Conservation (phyloP, 2,888 invertebrate species). For the Laspeyria flexula region DNA sequence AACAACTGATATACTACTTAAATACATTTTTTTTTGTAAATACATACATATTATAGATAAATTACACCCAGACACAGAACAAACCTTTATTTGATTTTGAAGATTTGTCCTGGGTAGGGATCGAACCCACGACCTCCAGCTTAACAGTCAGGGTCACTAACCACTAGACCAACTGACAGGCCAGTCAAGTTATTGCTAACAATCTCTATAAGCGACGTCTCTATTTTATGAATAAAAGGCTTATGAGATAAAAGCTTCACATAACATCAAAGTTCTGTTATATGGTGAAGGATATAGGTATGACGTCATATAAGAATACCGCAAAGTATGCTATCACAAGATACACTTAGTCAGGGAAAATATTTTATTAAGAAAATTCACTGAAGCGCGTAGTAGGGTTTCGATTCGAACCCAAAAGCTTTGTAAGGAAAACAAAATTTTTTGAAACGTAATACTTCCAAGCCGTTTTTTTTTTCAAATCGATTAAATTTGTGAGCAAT, state of each 20-base stretch:
- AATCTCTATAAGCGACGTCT: neutral
- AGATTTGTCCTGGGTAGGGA: too few species aligned
- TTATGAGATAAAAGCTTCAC: neutral
- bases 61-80: too few species aligned
- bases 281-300: neutral
- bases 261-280: slow-evolving; percentile 5
- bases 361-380: slow-evolving; percentile 53
- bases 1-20: too few species aligned
- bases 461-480: slow-evolving; percentile 11
- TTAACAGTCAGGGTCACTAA: too few species aligned
- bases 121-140: too few species aligned
- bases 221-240: slow-evolving; percentile 1
- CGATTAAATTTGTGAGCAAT: slow-evolving; percentile 18
- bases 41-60: too few species aligned
- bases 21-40: too few species aligned
- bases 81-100: too few species aligned
- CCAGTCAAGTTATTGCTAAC: too few species aligned
- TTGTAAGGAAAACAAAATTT: slow-evolving; percentile 48
- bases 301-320: slow-evolving; percentile 10
- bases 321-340: slow-evolving; percentile 18
- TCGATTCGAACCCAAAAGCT: slow-evolving; percentile 46
- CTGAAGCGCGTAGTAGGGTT: slow-evolving; percentile 52
- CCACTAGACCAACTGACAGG: too few species aligned
- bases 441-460: slow-evolving; percentile 20
- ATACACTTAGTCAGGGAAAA: slow-evolving; percentile 36